A percentile compares a stretch with the other conserved stretches of the same genome.
phyloP scores from a whole-genome alignment of 2,113 vertebrate species.

The Delphinus delphis region DNA sequence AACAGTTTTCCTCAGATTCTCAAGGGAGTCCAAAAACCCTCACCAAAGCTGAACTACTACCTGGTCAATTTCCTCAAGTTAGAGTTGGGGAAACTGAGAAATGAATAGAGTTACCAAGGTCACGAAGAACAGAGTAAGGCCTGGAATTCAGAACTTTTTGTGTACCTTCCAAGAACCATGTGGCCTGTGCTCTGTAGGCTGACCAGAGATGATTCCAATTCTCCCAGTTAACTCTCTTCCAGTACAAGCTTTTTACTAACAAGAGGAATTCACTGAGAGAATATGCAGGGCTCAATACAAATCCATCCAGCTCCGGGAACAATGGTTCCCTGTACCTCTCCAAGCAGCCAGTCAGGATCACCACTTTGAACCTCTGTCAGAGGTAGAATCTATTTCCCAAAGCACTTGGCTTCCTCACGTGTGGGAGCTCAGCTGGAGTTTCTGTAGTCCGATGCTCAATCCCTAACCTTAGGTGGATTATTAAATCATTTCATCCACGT shows the following conservation, averaged over 20 bases:
- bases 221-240: neutral
- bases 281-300: neutral
- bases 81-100: neutral
- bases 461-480: neutral
- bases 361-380: neutral
- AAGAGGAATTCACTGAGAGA: neutral
- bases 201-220: neutral
- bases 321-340: neutral
- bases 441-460: neutral
- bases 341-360: neutral
- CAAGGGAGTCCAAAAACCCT: neutral
- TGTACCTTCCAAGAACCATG: neutral
- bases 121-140: neutral
- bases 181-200: neutral
- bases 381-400: neutral
- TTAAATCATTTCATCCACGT: neutral
- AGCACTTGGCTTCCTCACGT: neutral
- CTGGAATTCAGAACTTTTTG: neutral
- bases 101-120: neutral
- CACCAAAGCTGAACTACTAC: neutral
- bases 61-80: neutral
- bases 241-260: neutral
- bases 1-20: neutral
- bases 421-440: neutral
- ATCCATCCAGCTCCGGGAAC: neutral